A percentile compares a stretch with the other conserved stretches of the same genome.
phyloP scores from a whole-genome alignment of 2,797 vertebrate species.

The Psittacula echo region DNA sequence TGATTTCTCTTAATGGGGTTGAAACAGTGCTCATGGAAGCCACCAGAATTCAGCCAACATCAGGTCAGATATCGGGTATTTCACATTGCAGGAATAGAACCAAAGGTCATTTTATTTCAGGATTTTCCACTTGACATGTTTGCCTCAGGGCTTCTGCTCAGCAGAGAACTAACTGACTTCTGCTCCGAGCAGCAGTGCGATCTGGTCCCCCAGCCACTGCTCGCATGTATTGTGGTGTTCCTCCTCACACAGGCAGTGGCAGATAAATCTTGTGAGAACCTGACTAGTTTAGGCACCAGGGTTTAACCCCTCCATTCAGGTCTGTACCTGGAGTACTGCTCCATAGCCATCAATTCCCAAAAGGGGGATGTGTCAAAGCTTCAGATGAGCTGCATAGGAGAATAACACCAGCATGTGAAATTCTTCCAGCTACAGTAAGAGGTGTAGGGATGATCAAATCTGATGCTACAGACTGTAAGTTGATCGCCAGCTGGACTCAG shows the following conservation, averaged over 20 bases:
- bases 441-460: neutral
- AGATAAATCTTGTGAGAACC: neutral
- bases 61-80: rapidly evolving
- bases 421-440: neutral
- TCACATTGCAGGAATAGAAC: neutral
- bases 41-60: neutral
- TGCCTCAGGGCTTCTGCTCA: neutral
- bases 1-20: neutral
- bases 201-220: neutral
- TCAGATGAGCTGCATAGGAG: neutral
- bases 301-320: neutral
- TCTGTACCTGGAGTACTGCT: neutral
- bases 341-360: neutral
- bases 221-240: rapidly evolving
- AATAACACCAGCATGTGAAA: neutral
- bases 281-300: neutral
- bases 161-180: neutral
- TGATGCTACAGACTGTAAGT: neutral
- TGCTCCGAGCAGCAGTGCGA: neutral
- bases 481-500: neutral
- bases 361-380: neutral
- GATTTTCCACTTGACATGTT: neutral
- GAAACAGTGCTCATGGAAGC: neutral
- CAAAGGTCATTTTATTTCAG: neutral
- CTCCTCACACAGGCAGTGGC: neutral